Percentiles rank a stretch among this genome's conserved stretches.
phyloP scores from a whole-genome alignment of 2,888 invertebrate genomes.

The Himalopsyche japonica region DNA sequence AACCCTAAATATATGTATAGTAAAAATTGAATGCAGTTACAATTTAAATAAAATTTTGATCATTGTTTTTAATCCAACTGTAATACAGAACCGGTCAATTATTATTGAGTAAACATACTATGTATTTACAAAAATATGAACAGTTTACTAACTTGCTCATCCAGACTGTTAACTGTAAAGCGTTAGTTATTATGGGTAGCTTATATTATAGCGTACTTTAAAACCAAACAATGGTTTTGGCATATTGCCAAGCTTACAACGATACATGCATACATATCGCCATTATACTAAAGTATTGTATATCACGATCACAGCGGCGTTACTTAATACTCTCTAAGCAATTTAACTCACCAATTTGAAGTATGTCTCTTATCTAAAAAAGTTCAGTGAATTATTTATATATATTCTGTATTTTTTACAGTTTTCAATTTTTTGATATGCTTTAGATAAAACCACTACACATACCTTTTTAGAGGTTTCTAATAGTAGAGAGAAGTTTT shows the following conservation, averaged over 20 bases:
- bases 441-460: no score
- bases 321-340: background rate
- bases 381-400: no score
- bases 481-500: no score
- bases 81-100: background rate
- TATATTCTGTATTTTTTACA: no score
- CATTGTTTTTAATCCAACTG: no score
- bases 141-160: background rate
- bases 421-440: no score
- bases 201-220: conserved; percentile 12
- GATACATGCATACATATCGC: background rate
- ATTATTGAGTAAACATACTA: background rate
- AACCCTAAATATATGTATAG: no score
- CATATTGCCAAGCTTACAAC: conserved; percentile 8
- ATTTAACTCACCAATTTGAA: no score
- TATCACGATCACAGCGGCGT: background rate
- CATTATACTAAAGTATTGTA: background rate
- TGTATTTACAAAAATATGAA: background rate
- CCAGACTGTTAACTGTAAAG: background rate
- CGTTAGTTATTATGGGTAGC: conserved; percentile 3
- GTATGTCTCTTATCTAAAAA: no score
- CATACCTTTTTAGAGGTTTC: no score
- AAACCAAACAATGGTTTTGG: conserved; percentile 29
- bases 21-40: no score
- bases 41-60: no score